These are phyloP conservation scores for Cichladusa arquata DNA, from an alignment of 2,113 vertebrate species.

Conservation along the genomic window DNA sequence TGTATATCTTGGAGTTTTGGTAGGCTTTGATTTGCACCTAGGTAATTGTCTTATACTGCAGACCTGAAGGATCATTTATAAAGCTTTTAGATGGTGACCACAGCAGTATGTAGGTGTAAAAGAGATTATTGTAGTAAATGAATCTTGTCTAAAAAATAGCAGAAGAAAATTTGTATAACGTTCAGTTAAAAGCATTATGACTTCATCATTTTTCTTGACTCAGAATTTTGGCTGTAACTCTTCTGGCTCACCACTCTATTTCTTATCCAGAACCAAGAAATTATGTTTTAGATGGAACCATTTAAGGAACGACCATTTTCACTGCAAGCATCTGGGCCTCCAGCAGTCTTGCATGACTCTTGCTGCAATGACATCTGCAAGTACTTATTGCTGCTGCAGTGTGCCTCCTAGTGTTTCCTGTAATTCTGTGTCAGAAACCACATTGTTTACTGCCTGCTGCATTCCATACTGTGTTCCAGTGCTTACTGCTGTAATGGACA, in stretches of 20 bases:
- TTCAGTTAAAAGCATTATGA: conserved; percentile 49
- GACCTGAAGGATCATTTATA: conserved; percentile 36
- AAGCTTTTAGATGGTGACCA: conserved; percentile 54
- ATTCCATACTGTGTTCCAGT: background rate
- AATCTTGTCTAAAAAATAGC: conserved; percentile 59
- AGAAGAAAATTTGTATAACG: conserved; percentile 30
- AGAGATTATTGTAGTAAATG: conserved; percentile 60
- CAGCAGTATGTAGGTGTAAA: conserved; percentile 23
- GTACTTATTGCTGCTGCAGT: conserved; percentile 26
- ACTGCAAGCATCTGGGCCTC: conserved; percentile 49
- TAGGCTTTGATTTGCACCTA: background rate
- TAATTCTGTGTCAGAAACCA: conserved; percentile 43
- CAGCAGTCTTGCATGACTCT: conserved; percentile 58
- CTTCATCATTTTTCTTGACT: conserved; percentile 43
- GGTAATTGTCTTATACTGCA: conserved; percentile 17
- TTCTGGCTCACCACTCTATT: conserved; percentile 16
- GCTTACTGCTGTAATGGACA: background rate
- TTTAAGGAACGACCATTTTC: conserved; percentile 70
- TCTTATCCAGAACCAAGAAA: conserved; percentile 67
- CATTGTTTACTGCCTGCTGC: conserved; percentile 28
- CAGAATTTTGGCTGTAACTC: background rate
- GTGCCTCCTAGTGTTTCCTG: conserved; percentile 57
- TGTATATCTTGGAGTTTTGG: background rate
- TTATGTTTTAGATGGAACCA: conserved; percentile 65
- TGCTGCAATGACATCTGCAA: conserved; percentile 62